These are phyloP conservation scores for Flexamia atlantica DNA, from an alignment of 2,888 invertebrate species.

Conservation along the genomic window DNA sequence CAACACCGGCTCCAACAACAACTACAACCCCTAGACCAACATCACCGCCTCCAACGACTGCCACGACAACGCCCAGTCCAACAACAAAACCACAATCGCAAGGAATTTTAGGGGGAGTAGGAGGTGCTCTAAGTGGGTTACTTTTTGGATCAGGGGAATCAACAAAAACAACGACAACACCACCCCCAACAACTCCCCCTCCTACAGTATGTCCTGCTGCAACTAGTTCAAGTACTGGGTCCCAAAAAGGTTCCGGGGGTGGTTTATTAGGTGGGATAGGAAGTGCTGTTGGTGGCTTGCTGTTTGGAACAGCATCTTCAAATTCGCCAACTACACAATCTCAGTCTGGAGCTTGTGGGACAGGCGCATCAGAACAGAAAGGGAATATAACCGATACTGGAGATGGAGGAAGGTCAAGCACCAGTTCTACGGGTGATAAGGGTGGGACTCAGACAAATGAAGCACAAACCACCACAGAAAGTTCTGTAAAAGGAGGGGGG, in stretches of 20 bases:
- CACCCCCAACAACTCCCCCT: neutral
- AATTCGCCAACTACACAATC: neutral
- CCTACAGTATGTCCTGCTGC: neutral
- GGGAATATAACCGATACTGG: no score
- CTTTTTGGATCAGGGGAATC: neutral
- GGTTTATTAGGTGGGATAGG: neutral
- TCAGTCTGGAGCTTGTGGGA: neutral
- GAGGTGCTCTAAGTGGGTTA: neutral
- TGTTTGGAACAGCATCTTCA: neutral
- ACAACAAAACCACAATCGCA: neutral
- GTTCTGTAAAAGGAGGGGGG: neutral
- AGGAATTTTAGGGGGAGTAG: neutral
- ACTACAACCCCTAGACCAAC: neutral
- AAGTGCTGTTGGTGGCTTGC: neutral
- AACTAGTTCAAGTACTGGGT: neutral
- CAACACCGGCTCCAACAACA: neutral
- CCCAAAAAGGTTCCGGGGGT: constrained; percentile 1
- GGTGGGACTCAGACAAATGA: neutral
- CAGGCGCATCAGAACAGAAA: no score
- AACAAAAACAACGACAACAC: neutral
- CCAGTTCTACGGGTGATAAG: no score
- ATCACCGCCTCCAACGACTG: no score
- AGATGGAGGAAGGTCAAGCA: no score
- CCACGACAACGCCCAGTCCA: neutral
- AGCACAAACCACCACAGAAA: neutral